Conservation (phyloP, 2,113 vertebrate genomes). For the Melierax canorus region DNA sequence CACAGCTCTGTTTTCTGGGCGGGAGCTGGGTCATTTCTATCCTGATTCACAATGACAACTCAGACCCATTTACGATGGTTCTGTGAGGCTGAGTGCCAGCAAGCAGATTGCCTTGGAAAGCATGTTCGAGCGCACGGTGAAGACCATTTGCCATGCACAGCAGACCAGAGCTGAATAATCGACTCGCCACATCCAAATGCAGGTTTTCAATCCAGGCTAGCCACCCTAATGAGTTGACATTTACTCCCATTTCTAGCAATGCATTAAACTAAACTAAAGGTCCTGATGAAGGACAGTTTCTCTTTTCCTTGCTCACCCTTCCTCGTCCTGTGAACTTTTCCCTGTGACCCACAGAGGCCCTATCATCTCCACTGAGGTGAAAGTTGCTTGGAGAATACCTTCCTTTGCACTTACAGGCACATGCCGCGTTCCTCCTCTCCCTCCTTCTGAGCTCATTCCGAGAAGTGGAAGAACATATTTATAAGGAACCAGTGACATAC, state of each 20-base stretch:
- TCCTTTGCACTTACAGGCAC: neutral
- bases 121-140: neutral
- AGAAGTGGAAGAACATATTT: neutral
- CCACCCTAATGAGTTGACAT: neutral
- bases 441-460: neutral
- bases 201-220: neutral
- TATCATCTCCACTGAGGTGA: neutral
- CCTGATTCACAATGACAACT: slow-evolving; percentile 33
- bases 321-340: neutral
- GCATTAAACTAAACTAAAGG: neutral
- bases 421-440: neutral
- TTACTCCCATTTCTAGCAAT: neutral
- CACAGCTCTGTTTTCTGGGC: neutral
- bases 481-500: neutral
- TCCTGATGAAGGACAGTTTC: neutral
- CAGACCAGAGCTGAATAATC: neutral
- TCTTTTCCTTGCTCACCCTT: neutral
- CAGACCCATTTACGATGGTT: neutral
- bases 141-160: neutral
- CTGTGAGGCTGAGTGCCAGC: neutral
- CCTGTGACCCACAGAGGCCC: neutral
- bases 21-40: neutral
- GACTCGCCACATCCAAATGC: neutral
- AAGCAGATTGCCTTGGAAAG: slow-evolving; percentile 37
- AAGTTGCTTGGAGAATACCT: neutral